A percentile compares a stretch with the other conserved stretches of the same genome.
phyloP scores from a whole-genome alignment of 2,888 invertebrate genomes.

The Galeopsomyia nigrocyanea region DNA sequence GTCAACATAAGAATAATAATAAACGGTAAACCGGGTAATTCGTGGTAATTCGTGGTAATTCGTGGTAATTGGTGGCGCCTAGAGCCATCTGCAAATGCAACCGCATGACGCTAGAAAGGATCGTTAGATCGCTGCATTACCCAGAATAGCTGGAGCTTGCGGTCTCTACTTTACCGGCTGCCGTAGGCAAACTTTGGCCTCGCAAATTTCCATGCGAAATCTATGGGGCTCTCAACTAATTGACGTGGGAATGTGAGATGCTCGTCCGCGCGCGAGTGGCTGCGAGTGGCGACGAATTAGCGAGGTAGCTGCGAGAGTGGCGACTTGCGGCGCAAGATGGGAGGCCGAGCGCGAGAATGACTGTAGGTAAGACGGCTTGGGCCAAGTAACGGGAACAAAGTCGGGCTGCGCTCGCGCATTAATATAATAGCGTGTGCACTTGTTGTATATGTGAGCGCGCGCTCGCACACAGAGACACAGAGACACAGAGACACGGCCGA shows the following conservation, averaged over 20 bases:
- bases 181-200: not conserved
- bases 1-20: no score
- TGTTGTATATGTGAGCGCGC: not conserved
- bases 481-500: no score
- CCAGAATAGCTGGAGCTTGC: not conserved
- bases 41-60: constrained; percentile 19
- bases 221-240: no score
- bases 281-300: no score
- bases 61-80: no score
- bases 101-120: not conserved
- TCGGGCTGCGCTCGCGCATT: constrained; percentile 23
- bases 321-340: no score
- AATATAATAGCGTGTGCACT: constrained; percentile 18
- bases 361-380: constrained; percentile 48
- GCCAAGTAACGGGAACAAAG: constrained; percentile 62
- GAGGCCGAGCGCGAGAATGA: no score
- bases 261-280: not conserved
- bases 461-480: no score
- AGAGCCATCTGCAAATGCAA: constrained; percentile 1
- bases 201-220: no score
- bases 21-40: constrained; percentile 28
- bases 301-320: not conserved
- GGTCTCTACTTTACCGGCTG: constrained; percentile 16
- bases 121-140: constrained; percentile 13
- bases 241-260: not conserved